Base-by-base conservation (phyloP, 2,797 vertebrate species). In the Sebastes vulpes region DNA sequence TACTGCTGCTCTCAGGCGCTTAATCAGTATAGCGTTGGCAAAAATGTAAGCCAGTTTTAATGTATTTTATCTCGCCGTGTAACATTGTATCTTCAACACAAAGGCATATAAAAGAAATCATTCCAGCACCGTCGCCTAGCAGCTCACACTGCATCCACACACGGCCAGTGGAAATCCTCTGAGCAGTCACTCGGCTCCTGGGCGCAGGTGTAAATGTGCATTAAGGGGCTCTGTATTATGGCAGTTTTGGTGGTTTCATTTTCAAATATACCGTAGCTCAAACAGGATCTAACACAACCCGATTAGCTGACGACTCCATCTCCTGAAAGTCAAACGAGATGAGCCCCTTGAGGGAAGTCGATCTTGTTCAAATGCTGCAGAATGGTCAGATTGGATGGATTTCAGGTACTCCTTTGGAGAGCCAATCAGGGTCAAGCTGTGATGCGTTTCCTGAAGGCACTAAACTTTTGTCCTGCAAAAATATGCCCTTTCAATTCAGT, bases 41-140 rank as follows among this genome's bases (percentile, higher is more conserved):
- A 7, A 71, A 53, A 66, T 52, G 31, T 65, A 56, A 83, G 31
- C 31, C 50, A 29, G 14, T 35, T 81, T 53, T 42, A 60, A 75
- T 46, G 23, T 48, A 61, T 72, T 88, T 88, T 67, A 79, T 91
- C 66, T 68, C 25, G 20, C 32, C 18, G 50, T 82, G 56, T 71
- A 82, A 29, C 77, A 57, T 56, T 77, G 59, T 75, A 20, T 57
- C 10, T 54, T 50, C 16, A 66, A 50, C 46, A 54, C 48, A 60
- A 29, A 76, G 26, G 10, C 28, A 26, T 21, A 21, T 35, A 28
- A 75, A 78, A 53, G 58, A 50, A 73, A 50, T 29, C 50, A 54
- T 66, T 64, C 11, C 46, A 29, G 23, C 61, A 5, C 52, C 0
- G 46, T 82, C 57, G 42, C 83, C 70, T 66, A 77, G 79, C 79